These are phyloP conservation scores for Lacerta bilineata DNA, from an alignment of 2,797 vertebrate species.

Conservation along the genomic window DNA sequence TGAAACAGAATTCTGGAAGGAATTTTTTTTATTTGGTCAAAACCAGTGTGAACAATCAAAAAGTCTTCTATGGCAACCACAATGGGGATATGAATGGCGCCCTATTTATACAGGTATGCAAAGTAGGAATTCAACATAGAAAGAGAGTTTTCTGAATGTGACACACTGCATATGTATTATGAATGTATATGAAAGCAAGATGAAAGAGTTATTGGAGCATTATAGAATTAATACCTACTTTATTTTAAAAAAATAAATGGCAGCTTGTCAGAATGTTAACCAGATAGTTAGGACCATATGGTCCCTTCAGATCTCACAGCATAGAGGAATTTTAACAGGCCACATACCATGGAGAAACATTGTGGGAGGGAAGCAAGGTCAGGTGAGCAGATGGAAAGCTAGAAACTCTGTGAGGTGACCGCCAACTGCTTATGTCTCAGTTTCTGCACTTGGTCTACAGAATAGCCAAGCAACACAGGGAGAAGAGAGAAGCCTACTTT, in stretches of 20 bases:
- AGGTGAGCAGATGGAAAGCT: slow-evolving; percentile 35
- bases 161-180: slow-evolving; percentile 1
- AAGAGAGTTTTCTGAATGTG: slow-evolving; percentile 9
- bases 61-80: slow-evolving; percentile 1
- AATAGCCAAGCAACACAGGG: not conserved
- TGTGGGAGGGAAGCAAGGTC: slow-evolving; percentile 4
- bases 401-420: slow-evolving; percentile 23
- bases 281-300: slow-evolving; percentile 31
- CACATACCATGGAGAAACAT: not conserved
- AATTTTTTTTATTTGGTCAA: not conserved
- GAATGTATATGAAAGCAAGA: slow-evolving; percentile 18
- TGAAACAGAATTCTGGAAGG: too few species aligned
- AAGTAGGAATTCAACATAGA: not conserved
- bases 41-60: not conserved
- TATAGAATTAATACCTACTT: slow-evolving; percentile 32
- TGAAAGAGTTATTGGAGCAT: slow-evolving; percentile 31
- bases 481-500: not conserved
- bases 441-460: not conserved
- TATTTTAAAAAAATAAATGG: not conserved
- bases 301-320: slow-evolving; percentile 10
- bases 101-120: not conserved
- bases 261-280: slow-evolving; percentile 35
- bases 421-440: slow-evolving; percentile 2
- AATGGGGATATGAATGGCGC: not conserved
- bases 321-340: slow-evolving; percentile 16